Evolutionary conservation across 2,797 vertebrate species (phyloP).

Genomic region (Coendou prehensilis): DNA sequence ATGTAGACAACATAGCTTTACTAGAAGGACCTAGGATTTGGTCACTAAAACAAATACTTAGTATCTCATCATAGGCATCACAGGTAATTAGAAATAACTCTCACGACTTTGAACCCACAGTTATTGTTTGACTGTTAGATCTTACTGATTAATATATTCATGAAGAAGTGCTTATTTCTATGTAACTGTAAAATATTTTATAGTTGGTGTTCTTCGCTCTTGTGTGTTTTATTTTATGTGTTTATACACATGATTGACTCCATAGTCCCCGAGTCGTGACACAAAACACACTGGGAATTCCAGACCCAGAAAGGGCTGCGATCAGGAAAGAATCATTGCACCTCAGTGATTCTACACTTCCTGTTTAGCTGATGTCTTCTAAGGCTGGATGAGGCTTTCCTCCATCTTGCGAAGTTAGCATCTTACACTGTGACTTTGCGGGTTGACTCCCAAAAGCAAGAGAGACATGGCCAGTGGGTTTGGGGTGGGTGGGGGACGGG

Average conservation of each 20-base stretch:
- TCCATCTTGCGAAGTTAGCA: neutral
- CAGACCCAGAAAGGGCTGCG: neutral
- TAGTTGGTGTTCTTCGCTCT: neutral
- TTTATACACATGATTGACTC: neutral
- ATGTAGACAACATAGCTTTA: neutral
- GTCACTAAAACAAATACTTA: neutral
- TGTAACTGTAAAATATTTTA: slow-evolving; percentile 2
- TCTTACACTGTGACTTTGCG: neutral
- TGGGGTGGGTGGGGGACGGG: neutral
- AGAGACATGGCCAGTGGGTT: neutral
- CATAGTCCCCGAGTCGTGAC: neutral
- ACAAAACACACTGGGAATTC: neutral
- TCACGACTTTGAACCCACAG: slow-evolving; percentile 14
- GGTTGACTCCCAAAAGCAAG: neutral
- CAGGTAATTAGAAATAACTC: slow-evolving; percentile 27
- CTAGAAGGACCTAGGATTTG: neutral
- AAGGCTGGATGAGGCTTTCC: neutral
- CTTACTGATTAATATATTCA: neutral
- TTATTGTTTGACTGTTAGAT: slow-evolving; percentile 9
- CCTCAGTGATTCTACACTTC: neutral
- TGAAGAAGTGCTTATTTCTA: neutral
- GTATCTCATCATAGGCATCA: neutral
- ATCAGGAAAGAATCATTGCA: neutral
- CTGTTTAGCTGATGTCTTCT: neutral
- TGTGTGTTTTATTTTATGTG: neutral